Conservation (phyloP, 1,140 invertebrate species). For the Nephila pilipes region DNA sequence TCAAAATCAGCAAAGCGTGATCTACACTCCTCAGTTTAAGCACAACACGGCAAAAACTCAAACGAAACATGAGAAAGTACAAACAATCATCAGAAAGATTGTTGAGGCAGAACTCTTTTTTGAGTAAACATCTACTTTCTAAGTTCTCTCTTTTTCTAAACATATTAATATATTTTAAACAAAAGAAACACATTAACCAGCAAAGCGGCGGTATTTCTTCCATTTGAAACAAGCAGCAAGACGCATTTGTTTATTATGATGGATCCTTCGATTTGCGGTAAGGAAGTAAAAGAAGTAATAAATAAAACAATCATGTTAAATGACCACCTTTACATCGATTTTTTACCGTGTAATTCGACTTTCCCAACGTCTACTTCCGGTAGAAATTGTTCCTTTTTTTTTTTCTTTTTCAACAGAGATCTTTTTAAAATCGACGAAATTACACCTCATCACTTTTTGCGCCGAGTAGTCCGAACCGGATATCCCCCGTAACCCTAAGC, state of each 20-base stretch:
- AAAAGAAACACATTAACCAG: background rate
- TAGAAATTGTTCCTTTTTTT: background rate
- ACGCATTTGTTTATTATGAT: background rate
- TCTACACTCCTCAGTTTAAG: background rate
- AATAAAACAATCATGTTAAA: background rate
- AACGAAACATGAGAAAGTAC: background rate
- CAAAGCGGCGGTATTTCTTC: background rate
- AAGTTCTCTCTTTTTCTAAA: too few relatives aligned
- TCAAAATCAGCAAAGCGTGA: background rate
- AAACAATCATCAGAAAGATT: background rate
- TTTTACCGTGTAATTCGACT: background rate
- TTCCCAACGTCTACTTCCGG: background rate
- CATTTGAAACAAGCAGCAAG: too few relatives aligned
- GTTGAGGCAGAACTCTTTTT: slow-evolving; percentile 1
- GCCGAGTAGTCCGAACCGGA: too few relatives aligned
- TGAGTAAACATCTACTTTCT: background rate
- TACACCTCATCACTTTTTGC: too few relatives aligned
- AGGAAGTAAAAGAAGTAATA: background rate
- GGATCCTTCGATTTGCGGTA: background rate
- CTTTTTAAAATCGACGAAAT: background rate
- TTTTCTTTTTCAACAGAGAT: background rate
- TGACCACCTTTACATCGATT: background rate
- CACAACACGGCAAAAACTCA: background rate
- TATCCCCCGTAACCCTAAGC: too few relatives aligned
- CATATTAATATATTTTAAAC: background rate